Conservation (phyloP, 2,797 vertebrate species). For the Parotocinclus haroldoi region DNA sequence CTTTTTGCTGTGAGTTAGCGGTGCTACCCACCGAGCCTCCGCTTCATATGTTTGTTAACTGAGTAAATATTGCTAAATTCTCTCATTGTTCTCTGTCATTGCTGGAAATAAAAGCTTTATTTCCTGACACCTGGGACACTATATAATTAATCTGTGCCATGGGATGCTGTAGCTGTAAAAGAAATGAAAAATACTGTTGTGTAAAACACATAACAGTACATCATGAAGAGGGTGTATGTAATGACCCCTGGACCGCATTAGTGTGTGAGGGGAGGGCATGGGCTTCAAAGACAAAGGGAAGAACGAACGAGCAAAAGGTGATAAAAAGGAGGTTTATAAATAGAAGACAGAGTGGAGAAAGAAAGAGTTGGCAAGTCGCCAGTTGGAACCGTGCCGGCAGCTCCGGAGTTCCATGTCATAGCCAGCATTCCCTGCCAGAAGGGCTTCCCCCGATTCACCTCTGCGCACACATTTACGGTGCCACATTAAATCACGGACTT, state of each 20-base stretch:
- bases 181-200: too few species aligned
- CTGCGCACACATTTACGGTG: conserved; percentile 32
- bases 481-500: conserved; percentile 20
- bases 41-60: too few species aligned
- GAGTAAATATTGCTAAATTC: too few species aligned
- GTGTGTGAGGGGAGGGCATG: conserved; percentile 23
- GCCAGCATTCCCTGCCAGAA: conserved; percentile 72
- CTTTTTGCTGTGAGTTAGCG: too few species aligned
- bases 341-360: conserved; percentile 16
- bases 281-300: conserved; percentile 27
- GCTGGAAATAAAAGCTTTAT: too few species aligned
- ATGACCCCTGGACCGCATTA: conserved; percentile 4
- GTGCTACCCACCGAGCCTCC: too few species aligned
- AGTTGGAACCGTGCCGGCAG: conserved; percentile 67
- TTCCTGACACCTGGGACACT: too few species aligned
- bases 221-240: not conserved
- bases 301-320: conserved; percentile 30
- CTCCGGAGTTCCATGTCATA: conserved; percentile 64
- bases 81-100: too few species aligned
- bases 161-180: too few species aligned
- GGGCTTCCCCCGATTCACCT: conserved; percentile 71
- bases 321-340: conserved; percentile 35
- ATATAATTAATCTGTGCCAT: too few species aligned
- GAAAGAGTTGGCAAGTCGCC: conserved; percentile 58
- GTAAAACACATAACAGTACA: not conserved